Evolutionary conservation across 1,140 invertebrate genomes (phyloP), one percentile per base, ranked within the genome.

Genomic region (Penaeus indicus): DNA sequence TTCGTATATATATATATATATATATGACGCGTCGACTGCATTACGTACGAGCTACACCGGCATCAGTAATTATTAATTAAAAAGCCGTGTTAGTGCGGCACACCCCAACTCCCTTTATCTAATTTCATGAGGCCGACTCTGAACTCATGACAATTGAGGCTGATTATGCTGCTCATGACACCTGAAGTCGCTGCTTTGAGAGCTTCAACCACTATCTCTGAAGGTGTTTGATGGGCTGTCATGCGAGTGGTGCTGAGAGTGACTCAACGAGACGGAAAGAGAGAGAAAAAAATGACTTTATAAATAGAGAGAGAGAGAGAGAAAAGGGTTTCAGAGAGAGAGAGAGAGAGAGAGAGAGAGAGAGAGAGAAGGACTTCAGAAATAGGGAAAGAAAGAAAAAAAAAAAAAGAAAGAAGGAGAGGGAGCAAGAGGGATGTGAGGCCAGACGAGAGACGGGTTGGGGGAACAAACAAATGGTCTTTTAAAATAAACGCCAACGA

Each of bases 301-400:
- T 32, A 83, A 54, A 83, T 60, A 83, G 80, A 83, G 61, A 64
- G 62, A 64, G 62, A 67, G 27, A 47, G 63, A 83, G 63, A 69
- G 61, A 67, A 38, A 54, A 10, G 11, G 13, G 11, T 38, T 5
- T 0, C 11, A 54, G 80, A 82, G 32, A 82, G n/a, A 82, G 54
- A 82, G 80, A 62, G 61, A 64, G n/a, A 64, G 61, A 27, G 80
- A 82, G n/a, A 54, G 47, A 25, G 38, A 80, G 38, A 60, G 47
- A 25, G 38, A 54, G 47, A 61, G 38, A 84, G 32, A 64, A 67
- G 82, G 64, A 62, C 25, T 60, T 27, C 27, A 78, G 75, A 83
- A 60, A 83, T 60, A 83, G 81, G 67, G 81, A 83, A 32, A 64
- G 62, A 64, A 25, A 83, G 81, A 69, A 60, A 82, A 60, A 82